Conservation (phyloP, 2,797 vertebrate genomes). For the Macropus fuliginosus region DNA sequence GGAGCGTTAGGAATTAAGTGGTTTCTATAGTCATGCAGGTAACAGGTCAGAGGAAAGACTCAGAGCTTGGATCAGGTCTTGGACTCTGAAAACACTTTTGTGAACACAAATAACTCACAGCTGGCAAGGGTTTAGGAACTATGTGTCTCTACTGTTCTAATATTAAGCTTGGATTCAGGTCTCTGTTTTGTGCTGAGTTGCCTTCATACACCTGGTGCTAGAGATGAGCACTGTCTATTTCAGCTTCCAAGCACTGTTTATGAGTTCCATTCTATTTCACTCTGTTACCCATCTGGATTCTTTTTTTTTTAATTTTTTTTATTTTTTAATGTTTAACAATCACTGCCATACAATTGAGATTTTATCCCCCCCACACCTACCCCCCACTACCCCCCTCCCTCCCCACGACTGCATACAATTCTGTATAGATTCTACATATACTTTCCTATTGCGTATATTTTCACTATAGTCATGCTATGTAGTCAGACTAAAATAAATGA, state of each 20-base stretch:
- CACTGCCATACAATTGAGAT: too few species aligned
- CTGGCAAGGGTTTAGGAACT: background rate
- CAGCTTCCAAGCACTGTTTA: background rate
- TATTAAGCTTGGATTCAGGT: slow-evolving; percentile 43
- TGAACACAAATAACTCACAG: background rate
- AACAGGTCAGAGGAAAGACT: background rate
- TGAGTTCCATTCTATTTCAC: background rate
- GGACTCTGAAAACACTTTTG: slow-evolving; percentile 54
- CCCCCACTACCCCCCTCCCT: too few species aligned
- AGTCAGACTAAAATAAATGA: too few species aligned
- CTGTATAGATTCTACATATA: too few species aligned
- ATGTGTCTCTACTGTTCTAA: background rate
- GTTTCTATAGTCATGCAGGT: background rate
- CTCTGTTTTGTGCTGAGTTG: background rate
- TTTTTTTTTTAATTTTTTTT: too few species aligned
- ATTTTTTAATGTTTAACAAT: too few species aligned
- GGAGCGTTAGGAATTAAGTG: background rate
- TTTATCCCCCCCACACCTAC: too few species aligned
- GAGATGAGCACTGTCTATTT: background rate
- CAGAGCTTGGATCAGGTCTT: background rate
- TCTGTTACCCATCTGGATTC: background rate
- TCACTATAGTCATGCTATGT: too few species aligned
- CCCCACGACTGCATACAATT: too few species aligned
- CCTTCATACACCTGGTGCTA: slow-evolving; percentile 10
- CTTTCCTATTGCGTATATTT: too few species aligned